Base-by-base conservation (phyloP, 1,140 invertebrate genomes). In the Drosophila bifasciata region DNA sequence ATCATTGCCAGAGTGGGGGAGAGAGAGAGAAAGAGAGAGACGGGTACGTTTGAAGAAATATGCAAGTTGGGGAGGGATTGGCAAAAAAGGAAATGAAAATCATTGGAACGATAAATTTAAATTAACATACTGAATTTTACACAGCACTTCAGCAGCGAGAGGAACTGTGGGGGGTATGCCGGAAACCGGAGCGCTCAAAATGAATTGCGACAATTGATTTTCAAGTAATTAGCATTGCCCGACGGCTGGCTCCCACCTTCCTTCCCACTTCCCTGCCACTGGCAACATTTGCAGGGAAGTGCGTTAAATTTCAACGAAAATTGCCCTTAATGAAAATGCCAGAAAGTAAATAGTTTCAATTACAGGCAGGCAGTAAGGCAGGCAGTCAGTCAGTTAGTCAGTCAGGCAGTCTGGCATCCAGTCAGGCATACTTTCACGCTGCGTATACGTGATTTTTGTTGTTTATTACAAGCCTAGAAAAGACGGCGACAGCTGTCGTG, bases 121-220 rank as follows among this genome's bases (percentile, higher is more conserved):
- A 86, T 85, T 86, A 78, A 77, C 81, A 86, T 85, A 86, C 83
- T 85, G 81, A 81, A 85, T 88, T 85, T 80, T 62, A 62, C 78
- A 56, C 56, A 73, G 52, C 39, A 49, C 60, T 46, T 46, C 32
- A 36, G 16, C 45, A 16, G 23, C 40, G 46, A 19, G 13, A 28
- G 21, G 40, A n/a, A 23, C 40, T 21, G 15, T 1, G 1, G 51
- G 51, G n/a, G 41, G 16, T 28, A 36, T 11, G 11, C 36, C 60
- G 55, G 70, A 64, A 62, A 50, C 28, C 58, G 23, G 25, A 28
- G 28, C 32, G 32, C 52, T 69, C 63, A 63, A 70, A 86, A 77
- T 86, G 77, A 86, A 88, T 86, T 86, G 83, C 81, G 58, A 86
- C 83, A 86, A 86, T 86, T 88, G 77, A 86, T 86, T 86, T 81